These are phyloP conservation scores for Opisthograptis luteolata DNA, from an alignment of 2,888 invertebrate genomes.

Conservation along the genomic window DNA sequence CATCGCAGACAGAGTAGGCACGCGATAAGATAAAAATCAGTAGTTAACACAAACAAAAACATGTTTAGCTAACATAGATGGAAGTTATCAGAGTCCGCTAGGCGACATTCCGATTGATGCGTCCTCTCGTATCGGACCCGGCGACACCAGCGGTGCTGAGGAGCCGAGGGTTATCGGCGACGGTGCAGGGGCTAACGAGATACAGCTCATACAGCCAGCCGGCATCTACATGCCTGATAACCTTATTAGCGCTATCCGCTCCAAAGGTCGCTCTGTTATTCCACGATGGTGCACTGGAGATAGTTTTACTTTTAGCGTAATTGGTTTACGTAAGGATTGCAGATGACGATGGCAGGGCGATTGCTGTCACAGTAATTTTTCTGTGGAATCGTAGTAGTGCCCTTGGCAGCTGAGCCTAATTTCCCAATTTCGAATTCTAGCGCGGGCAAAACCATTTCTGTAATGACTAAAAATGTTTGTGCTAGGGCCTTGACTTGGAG, in stretches of 20 bases:
- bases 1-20: not conserved
- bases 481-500: no score
- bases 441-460: no score
- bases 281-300: constrained; percentile 26
- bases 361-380: no score
- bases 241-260: constrained; percentile 36
- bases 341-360: no score
- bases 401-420: no score
- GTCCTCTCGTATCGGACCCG: constrained; percentile 1
- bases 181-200: constrained; percentile 21
- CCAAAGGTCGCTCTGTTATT: constrained; percentile 36
- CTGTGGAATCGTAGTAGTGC: no score
- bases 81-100: constrained; percentile 18
- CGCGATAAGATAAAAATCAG: constrained; percentile 13
- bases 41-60: constrained; percentile 13
- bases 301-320: constrained; percentile 20
- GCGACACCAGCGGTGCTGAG: constrained; percentile 6
- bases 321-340: constrained; percentile 2
- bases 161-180: constrained; percentile 22
- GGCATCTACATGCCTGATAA: constrained; percentile 30
- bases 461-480: no score
- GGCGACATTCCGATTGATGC: constrained; percentile 3
- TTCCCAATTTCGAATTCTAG: no score
- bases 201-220: constrained; percentile 22
- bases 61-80: constrained; percentile 1